Evolutionary conservation across 2,888 invertebrate genomes (phyloP), one percentile per base, ranked within the genome.

Genomic region (Saturnia japonica): DNA sequence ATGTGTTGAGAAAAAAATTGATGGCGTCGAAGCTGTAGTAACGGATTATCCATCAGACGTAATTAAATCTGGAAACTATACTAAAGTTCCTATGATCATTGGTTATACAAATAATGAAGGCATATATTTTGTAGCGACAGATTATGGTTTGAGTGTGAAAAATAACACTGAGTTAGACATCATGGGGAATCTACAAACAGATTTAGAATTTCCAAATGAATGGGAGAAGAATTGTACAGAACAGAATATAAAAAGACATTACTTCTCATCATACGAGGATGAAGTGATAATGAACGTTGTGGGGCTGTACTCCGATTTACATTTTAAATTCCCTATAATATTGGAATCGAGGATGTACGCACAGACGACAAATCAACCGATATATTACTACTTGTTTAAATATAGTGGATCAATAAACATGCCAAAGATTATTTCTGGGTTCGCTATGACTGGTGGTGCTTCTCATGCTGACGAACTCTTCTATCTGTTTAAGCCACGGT

Each of bases 391-490:
- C 71, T 75, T 90, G 14, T 93, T 94, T 67, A 87, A 86, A 72
- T 92, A 93, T 75, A 85, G 84, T 47, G 94, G 94, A 0, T 84
- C 84, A 54, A 85, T 89, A 51, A 94, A 94, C 69, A 84, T 93
- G 82, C 86, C 91, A 1, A 94, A 94, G 82, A 81, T 90, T 54
- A 82, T 91, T 64, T 89, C 91, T 9, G 79, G 84, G 60, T 88
- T 88, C 60, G 80, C 82, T 1, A 74, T 80, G 57, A 78, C 80
- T n/a, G 76, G 76, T 0, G 94, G 94, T 0, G 94, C 94, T 1
- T 90, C 92, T 0, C 94, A 94, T 69, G 94, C 88, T 0, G 94
- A 94, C 67, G 94, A 94, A 71, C 76, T 94, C 66, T 90, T 94
- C 78, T 94, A 94, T 76, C 79, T 94, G 76, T 91, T 94, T 84